Evolutionary conservation across 2,113 vertebrate species (phyloP).

Genomic region (Trogon surrucura): DNA sequence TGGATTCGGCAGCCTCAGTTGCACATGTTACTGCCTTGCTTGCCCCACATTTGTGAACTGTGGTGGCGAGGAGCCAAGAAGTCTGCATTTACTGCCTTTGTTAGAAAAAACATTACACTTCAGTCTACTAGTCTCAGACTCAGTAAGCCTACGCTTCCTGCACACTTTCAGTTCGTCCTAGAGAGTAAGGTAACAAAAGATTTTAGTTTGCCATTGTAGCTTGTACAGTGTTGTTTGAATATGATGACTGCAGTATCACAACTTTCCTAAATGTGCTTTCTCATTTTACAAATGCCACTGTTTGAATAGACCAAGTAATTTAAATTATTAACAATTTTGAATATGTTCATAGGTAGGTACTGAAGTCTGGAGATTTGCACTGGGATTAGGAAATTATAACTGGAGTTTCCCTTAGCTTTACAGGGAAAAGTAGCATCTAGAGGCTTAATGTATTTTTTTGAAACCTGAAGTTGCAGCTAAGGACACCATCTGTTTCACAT

Average conservation of each 20-base stretch:
- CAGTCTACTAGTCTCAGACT: not conserved
- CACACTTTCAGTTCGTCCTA: not conserved
- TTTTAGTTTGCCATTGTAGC: not conserved
- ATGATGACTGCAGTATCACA: not conserved
- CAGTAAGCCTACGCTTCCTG: not conserved
- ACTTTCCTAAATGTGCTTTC: not conserved
- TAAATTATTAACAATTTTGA: not conserved
- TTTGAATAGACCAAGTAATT: not conserved
- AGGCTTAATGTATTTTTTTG: not conserved
- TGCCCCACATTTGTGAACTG: not conserved
- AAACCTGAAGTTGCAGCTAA: not conserved
- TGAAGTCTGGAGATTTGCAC: not conserved
- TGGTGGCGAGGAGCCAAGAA: not conserved
- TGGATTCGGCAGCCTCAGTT: not conserved
- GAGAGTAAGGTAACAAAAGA: not conserved
- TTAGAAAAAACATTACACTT: not conserved
- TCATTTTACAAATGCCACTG: not conserved
- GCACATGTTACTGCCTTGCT: not conserved
- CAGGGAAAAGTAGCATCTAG: not conserved
- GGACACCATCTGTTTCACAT: not conserved
- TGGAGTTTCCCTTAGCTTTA: not conserved
- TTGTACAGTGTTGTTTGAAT: not conserved
- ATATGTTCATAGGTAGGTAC: not conserved
- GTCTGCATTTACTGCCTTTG: not conserved
- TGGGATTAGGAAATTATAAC: not conserved